Evolutionary conservation across 2,888 invertebrate species (phyloP), one percentile per base, ranked within the genome.

Genomic region (Calameuta filiformis): DNA sequence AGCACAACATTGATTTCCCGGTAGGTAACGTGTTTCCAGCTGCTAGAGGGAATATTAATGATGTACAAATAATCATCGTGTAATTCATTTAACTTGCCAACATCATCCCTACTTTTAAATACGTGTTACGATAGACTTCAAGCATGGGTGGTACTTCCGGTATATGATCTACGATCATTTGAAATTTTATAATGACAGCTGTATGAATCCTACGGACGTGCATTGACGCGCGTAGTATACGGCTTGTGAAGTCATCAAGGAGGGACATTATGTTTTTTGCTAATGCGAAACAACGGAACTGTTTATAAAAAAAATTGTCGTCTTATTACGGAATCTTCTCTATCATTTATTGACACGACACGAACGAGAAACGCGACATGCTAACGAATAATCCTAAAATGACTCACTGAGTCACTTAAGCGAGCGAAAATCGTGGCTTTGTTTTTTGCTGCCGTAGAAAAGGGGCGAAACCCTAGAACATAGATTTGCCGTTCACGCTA

Each of bases 1-100:
- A 68, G 76, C 71, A 73, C 75, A 37, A 74, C 76, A 80, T 83
- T 79, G 83, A 83, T 82, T 83, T 83, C 81, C 76, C 81, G 76
- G 79, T 82, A 81, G 79, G 82, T 81, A 80, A 82, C 78, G 75
- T 74, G 77, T 68, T 71, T 69, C 23, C 23, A 23, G 23, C 56
- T 23, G 56, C 56, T 56, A 23, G 23, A 23, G 6, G 56, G 56
- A 56, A 56, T 56, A 23, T 23, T 56, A 56, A 56, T 56, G 23
- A 56, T 56, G 56, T 56, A 56, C 56, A 56, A 56, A 56, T 56
- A 56, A 56, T 23, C 56, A 23, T 23, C 23, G 9, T 9, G 23
- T 56, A 56, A 9, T 56, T 56, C 56, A 9, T 56, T 56, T 56
- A 56, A 56, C 56, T 56, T 23, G 56, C 56, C 23, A 56, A 56